A percentile compares a stretch with the other conserved stretches of the same genome.
phyloP scores from a whole-genome alignment of 1,140 invertebrate species.

The Drosophila teissieri region DNA sequence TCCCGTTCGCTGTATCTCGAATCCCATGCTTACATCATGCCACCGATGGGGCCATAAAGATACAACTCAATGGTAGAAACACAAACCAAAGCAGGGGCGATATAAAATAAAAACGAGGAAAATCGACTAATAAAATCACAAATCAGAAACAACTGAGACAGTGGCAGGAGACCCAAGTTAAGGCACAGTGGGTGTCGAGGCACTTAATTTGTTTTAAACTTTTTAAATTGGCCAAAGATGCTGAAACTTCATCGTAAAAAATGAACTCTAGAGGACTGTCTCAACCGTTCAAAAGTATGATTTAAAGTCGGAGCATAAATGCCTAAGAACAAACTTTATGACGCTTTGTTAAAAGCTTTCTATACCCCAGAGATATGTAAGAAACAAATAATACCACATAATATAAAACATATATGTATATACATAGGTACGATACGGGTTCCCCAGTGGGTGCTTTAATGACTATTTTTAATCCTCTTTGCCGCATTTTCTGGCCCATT shows the following conservation, averaged over 20 bases:
- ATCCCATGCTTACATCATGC: conserved; percentile 51
- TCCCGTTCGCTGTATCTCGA: conserved; percentile 12
- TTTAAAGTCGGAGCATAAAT: too few relatives aligned
- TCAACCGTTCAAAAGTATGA: too few relatives aligned
- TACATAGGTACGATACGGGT: neutral
- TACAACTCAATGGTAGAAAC: conserved; percentile 43
- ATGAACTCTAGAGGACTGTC: too few relatives aligned
- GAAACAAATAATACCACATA: neutral
- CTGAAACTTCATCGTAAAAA: too few relatives aligned
- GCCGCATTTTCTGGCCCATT: neutral
- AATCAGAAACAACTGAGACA: conserved; percentile 49
- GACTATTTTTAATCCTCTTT: conserved; percentile 2
- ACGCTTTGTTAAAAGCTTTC: too few relatives aligned
- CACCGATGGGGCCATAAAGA: conserved; percentile 34
- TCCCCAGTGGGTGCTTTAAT: neutral
- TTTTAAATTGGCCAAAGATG: neutral
- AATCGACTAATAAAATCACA: conserved; percentile 60
- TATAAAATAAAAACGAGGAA: conserved; percentile 54
- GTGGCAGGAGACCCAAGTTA: conserved; percentile 17
- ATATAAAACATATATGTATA: too few relatives aligned
- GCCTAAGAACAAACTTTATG: too few relatives aligned
- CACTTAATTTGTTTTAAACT: neutral
- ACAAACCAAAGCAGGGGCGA: conserved; percentile 39
- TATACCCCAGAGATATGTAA: neutral
- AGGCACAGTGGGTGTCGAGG: conserved; percentile 29